Percentiles rank a stretch among this genome's conserved stretches.
Conservation (phyloP, 2,888 invertebrate species). For the Ectemnius continuus region DNA sequence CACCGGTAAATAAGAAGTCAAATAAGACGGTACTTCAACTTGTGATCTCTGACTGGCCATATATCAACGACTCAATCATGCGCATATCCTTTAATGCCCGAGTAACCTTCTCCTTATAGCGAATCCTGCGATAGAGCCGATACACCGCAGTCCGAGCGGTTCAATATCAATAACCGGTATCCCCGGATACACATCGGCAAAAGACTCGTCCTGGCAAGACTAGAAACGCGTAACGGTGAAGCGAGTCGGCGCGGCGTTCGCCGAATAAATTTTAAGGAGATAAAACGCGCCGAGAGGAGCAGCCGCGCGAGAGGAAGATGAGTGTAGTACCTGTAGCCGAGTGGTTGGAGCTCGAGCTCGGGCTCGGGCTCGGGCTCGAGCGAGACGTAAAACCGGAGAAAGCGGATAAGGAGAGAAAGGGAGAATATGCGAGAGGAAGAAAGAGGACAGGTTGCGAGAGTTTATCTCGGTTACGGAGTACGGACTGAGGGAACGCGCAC, state of each 20-base stretch:
- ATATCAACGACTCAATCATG: too few species aligned
- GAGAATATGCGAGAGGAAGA: slow-evolving; percentile 25
- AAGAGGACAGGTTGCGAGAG: slow-evolving; percentile 51
- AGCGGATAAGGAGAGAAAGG: slow-evolving; percentile 22
- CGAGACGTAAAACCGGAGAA: slow-evolving; percentile 9
- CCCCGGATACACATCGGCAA: slow-evolving; percentile 18
- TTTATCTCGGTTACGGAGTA: slow-evolving; percentile 63
- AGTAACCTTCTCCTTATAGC: too few species aligned
- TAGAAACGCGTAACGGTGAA: slow-evolving; percentile 32
- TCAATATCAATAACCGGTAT: too few species aligned
- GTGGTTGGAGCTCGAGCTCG: too few species aligned
- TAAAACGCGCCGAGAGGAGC: slow-evolving; percentile 30
- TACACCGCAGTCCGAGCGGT: too few species aligned
- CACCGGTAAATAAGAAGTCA: too few species aligned
- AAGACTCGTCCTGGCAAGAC: slow-evolving; percentile 14
- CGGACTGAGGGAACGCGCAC: slow-evolving; percentile 24
- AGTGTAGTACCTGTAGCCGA: too few species aligned
- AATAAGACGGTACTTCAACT: too few species aligned
- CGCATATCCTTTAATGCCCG: too few species aligned
- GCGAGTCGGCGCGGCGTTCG: slow-evolving; percentile 10
- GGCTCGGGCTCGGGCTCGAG: too few species aligned
- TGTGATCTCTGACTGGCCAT: too few species aligned
- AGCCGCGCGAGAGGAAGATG: background rate
- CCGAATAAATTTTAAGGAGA: slow-evolving; percentile 44
- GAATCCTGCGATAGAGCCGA: too few species aligned